Evolutionary conservation across 2,797 vertebrate genomes (phyloP).

Genomic region (Pangasius djambal): DNA sequence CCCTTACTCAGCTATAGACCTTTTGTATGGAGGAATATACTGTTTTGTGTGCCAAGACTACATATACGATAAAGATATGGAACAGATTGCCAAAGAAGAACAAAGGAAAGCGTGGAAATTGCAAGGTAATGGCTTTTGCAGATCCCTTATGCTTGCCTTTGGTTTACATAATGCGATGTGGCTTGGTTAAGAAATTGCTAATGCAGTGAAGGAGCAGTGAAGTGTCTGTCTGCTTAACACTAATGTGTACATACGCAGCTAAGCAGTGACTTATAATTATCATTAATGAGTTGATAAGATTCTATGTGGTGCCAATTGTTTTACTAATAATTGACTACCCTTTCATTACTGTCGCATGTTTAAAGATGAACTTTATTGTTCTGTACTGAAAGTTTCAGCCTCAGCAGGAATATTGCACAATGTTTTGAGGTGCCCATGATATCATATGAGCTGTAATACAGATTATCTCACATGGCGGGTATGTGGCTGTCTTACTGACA

Average conservation of each 20-base stretch:
- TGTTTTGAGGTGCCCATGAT: not conserved
- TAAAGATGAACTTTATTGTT: not conserved
- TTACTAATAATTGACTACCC: not conserved
- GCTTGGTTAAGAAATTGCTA: not conserved
- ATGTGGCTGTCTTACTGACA: not conserved
- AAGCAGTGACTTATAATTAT: not conserved
- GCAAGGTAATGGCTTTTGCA: slow-evolving; percentile 69
- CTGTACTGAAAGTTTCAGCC: not conserved
- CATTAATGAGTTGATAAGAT: not conserved
- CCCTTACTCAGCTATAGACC: slow-evolving; percentile 87
- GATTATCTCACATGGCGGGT: fast-evolving
- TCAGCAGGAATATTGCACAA: not conserved
- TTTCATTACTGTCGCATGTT: not conserved
- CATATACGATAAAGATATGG: slow-evolving; percentile 99
- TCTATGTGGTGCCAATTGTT: not conserved
- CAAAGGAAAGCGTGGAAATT: slow-evolving; percentile 98
- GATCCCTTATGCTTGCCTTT: not conserved
- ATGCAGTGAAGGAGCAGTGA: not conserved
- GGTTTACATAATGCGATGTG: not conserved
- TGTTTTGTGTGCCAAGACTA: slow-evolving; percentile 99
- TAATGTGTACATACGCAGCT: not conserved
- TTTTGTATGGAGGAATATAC: slow-evolving; percentile 97
- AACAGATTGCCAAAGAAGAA: slow-evolving; percentile 99
- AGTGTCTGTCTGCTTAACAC: not conserved
- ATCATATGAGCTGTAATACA: not conserved